Evolutionary conservation across 2,888 invertebrate species (phyloP).

Genomic region (Ochropleura plecta): DNA sequence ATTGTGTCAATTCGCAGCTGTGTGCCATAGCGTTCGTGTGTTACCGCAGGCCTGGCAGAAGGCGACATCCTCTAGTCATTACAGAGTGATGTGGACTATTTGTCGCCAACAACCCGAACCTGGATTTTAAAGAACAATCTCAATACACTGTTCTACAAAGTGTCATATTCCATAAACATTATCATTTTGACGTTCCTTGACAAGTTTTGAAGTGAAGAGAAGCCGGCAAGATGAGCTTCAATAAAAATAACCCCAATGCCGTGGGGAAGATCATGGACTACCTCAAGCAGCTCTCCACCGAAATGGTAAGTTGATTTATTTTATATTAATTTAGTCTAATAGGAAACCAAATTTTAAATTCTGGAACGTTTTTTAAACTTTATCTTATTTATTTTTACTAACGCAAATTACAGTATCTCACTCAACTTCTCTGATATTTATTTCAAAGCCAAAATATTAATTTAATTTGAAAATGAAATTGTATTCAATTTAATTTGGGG

Average conservation of each 20-base stretch:
- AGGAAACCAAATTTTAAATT: conserved; percentile 1
- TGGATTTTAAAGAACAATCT: conserved; percentile 82
- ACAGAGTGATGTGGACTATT: conserved; percentile 79
- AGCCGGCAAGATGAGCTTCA: conserved; percentile 88
- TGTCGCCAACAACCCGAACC: conserved; percentile 81
- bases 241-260: conserved; percentile 88
- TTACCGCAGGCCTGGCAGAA: conserved; percentile 58
- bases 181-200: conserved; percentile 87
- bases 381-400: background rate
- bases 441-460: conserved; percentile 5
- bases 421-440: conserved; percentile 15
- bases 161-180: conserved; percentile 82
- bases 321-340: background rate
- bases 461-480: background rate
- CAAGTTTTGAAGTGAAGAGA: conserved; percentile 68
- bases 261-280: conserved; percentile 89
- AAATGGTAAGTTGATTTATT: conserved; percentile 83
- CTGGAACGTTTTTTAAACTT: no score
- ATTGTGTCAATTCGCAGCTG: conserved; percentile 80
- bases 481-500: background rate
- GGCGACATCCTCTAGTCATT: conserved; percentile 58
- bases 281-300: conserved; percentile 88
- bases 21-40: conserved; percentile 67
- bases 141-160: conserved; percentile 78
- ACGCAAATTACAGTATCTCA: background rate